These are phyloP conservation scores for Drosophila tsacasi DNA, from an alignment of 1,140 invertebrate species.

Conservation along the genomic window DNA sequence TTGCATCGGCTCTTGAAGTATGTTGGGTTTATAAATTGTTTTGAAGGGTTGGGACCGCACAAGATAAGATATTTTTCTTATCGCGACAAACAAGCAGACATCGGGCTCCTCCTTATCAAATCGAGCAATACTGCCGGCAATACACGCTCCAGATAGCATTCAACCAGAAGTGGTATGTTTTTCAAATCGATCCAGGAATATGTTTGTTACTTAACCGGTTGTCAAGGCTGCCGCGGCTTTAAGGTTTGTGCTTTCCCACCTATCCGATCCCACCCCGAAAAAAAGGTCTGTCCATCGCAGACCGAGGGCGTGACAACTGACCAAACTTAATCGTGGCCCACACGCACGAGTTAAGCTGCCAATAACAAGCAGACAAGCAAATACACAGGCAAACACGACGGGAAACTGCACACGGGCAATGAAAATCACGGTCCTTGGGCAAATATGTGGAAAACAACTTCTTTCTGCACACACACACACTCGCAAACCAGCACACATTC, in stretches of 20 bases:
- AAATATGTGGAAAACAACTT: constrained; percentile 48
- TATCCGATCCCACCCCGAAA: background rate
- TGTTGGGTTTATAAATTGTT: background rate
- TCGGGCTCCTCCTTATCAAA: background rate
- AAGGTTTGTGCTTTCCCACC: background rate
- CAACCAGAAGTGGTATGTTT: constrained; percentile 1
- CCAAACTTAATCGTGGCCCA: constrained; percentile 55
- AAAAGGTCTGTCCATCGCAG: constrained; percentile 1
- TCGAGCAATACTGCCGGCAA: background rate
- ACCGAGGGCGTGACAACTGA: constrained; percentile 69
- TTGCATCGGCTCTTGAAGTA: background rate
- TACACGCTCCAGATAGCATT: background rate
- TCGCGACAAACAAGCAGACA: background rate
- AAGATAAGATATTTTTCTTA: constrained; percentile 32
- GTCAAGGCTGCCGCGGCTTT: constrained; percentile 23
- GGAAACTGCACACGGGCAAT: constrained; percentile 34
- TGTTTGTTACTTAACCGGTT: constrained; percentile 44
- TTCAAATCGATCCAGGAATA: constrained; percentile 27
- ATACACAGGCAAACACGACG: constrained; percentile 32
- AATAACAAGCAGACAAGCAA: constrained; percentile 53
- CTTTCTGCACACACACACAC: constrained; percentile 22
- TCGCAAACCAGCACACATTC: background rate
- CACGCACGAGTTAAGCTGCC: constrained; percentile 39
- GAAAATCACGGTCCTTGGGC: constrained; percentile 48
- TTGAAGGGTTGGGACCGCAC: background rate